Evolutionary conservation across 2,113 vertebrate genomes (phyloP).

Genomic region (Synchiropus splendidus): DNA sequence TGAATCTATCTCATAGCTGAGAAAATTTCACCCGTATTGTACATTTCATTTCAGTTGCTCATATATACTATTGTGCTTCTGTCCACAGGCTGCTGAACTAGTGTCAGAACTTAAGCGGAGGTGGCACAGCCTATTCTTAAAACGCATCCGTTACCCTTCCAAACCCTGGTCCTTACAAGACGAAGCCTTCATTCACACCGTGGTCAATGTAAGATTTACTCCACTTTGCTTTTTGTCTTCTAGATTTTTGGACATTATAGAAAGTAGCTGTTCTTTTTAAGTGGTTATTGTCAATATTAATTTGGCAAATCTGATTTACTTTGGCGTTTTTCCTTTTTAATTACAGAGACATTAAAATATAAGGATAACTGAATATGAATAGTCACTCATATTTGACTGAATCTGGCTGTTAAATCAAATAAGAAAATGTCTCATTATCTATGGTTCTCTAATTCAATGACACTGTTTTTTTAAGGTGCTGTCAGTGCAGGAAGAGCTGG

Average conservation of each 20-base stretch:
- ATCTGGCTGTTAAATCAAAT: neutral
- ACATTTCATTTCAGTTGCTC: no score
- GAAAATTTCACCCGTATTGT: no score
- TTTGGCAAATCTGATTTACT: neutral
- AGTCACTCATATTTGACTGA: neutral
- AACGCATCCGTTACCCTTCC: slow-evolving; percentile 77
- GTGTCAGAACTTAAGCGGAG: slow-evolving; percentile 83
- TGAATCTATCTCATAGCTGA: no score
- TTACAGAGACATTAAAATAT: neutral
- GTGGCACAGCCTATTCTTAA: slow-evolving; percentile 85
- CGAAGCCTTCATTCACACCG: slow-evolving; percentile 72
- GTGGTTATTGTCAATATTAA: neutral
- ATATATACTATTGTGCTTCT: no score
- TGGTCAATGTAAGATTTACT: slow-evolving; percentile 64
- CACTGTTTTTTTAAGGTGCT: slow-evolving; percentile 53
- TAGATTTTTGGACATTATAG: no score
- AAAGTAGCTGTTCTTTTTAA: neutral
- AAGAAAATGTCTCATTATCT: no score
- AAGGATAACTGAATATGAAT: neutral
- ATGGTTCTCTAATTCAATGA: no score
- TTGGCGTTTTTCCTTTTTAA: neutral
- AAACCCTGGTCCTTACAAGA: slow-evolving; percentile 82
- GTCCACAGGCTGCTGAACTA: slow-evolving; percentile 70
- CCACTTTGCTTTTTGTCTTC: neutral
- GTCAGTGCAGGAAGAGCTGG: slow-evolving; percentile 75